Evolutionary conservation across 2,888 invertebrate species (phyloP).

Genomic region (Helleia helle): DNA sequence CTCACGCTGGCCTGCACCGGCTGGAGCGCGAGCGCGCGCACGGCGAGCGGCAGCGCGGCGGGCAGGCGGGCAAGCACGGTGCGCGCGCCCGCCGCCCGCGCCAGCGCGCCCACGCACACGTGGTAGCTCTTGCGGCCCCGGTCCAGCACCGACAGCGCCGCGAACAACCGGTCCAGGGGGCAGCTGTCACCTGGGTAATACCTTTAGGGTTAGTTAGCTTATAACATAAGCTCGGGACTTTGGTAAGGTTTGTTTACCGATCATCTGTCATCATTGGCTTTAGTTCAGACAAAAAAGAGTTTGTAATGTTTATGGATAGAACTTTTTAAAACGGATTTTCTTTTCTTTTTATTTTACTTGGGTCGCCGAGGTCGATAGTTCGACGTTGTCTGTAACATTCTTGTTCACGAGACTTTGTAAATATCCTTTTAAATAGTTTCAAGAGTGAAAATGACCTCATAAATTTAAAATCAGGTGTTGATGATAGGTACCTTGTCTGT

Average conservation of each 20-base stretch:
- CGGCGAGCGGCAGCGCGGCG: slow-evolving; percentile 23
- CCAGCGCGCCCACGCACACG: slow-evolving; percentile 32
- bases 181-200: slow-evolving; percentile 31
- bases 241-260: neutral
- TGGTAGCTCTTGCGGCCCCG: slow-evolving; percentile 36
- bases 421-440: no score
- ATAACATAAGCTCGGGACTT: neutral
- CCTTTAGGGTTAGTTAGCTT: neutral
- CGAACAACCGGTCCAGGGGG: slow-evolving; percentile 34
- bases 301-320: no score
- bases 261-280: neutral
- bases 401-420: no score
- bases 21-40: slow-evolving; percentile 29
- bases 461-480: no score
- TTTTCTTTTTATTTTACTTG: no score
- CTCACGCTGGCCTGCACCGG: slow-evolving; percentile 44
- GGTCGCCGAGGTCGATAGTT: no score
- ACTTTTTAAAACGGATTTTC: no score
- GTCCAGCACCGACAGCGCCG: slow-evolving; percentile 36
- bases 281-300: no score
- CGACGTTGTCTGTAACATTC: no score
- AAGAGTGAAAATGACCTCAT: no score
- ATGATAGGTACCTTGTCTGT: slow-evolving; percentile 40
- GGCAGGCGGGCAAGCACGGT: slow-evolving; percentile 25
- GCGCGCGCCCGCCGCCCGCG: slow-evolving; percentile 26